Evolutionary conservation across 2,113 vertebrate species (phyloP).

Genomic region (Labeo rohita): DNA sequence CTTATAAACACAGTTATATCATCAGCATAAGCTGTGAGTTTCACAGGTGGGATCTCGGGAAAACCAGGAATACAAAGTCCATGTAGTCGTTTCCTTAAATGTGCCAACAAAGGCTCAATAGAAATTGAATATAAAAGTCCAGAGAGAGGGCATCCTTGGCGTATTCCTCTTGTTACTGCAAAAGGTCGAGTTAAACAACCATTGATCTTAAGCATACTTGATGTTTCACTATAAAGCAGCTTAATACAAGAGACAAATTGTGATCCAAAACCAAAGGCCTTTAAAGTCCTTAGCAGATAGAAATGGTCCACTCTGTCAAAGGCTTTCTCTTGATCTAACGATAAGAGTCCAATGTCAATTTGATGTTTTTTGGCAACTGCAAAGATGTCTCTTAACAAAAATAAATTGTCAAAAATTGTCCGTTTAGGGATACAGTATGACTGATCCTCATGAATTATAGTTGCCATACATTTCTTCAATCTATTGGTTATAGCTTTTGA

Average conservation of each 20-base stretch:
- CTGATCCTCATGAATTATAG: no score
- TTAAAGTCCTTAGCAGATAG: background rate
- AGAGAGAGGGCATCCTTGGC: slow-evolving; percentile 13
- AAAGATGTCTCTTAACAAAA: no score
- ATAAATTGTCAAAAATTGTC: no score
- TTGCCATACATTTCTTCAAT: no score
- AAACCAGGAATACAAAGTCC: background rate
- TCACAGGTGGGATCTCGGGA: background rate
- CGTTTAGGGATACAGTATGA: no score
- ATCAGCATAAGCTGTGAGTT: slow-evolving; percentile 1
- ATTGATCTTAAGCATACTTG: slow-evolving; percentile 9
- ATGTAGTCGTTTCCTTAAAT: slow-evolving; percentile 2
- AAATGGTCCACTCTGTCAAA: no score
- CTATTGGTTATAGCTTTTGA: no score
- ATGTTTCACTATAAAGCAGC: background rate
- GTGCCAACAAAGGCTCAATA: background rate
- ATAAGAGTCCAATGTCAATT: no score
- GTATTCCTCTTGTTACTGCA: background rate
- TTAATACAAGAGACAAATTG: background rate
- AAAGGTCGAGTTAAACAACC: background rate
- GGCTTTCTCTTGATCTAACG: no score
- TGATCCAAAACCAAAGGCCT: background rate
- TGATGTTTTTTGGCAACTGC: no score
- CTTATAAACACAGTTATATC: background rate
- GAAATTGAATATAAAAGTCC: background rate